Evolutionary conservation across 2,888 invertebrate species (phyloP), one percentile per base, ranked within the genome.

Genomic region (Clostera curtula): DNA sequence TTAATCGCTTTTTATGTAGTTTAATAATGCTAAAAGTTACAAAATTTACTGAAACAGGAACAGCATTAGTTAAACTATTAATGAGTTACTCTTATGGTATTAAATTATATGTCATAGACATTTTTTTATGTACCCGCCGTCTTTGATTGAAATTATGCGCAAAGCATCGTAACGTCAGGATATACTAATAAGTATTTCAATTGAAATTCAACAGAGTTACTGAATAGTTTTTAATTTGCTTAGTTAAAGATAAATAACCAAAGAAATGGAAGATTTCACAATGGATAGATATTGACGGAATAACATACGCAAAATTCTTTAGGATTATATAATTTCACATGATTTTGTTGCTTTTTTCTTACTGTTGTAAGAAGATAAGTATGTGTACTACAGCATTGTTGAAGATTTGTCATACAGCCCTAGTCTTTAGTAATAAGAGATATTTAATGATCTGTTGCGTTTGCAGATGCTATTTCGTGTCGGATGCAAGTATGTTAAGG

Each of bases 331-430:
- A 45, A 31, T 49, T 49, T 50, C 38, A 49, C 46, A 45, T 56
- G 32, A n/a, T n/a, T n/a, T n/a, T 44, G 60, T 61, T 59, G 61
- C 61, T 54, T 49, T 32, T 55, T 49, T 43, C 47, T 48, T 50
- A 47, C 40, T 36, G 41, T 45, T 42, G 32, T 43, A 39, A 45
- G 49, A 55, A 54, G 48, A 49, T 63, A 57, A 53, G 59, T 57
- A 57, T 55, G 59, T 54, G 57, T 54, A 60, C 54, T 49, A 62
- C 58, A 36, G 51, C 34, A 61, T 56, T 65, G 66, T 67, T 67
- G 60, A 63, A 39, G 49, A 55, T 46, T 60, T 63, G 60, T 63
- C 59, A 45, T 56, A 47, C 39, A 50, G 57, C 50, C 49, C 46
- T 63, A 65, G 64, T 62, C 52, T 50, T 63, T 53, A 50, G 49